Base-by-base conservation (phyloP, 2,113 vertebrate species). In the Vulpes lagopus region DNA sequence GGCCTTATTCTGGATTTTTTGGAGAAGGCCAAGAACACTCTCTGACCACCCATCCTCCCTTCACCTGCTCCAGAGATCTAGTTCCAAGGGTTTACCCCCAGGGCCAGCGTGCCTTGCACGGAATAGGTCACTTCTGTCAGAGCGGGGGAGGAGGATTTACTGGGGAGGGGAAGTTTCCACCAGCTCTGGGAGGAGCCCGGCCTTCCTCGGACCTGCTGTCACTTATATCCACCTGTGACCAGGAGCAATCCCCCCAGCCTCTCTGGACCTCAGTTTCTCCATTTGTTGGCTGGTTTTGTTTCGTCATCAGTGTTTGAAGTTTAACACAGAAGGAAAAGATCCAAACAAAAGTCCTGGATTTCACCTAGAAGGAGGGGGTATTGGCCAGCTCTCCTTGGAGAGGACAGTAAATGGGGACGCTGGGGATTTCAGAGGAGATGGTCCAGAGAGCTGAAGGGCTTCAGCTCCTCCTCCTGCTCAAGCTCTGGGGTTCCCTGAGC, bases 121-220 rank as follows among this genome's bases (percentile, higher is more conserved):
- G 8, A 0, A 2, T 11, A 53, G 91, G 19, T 2, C 5, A 0
- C 73, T 11, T 9, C 53, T n/a, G 11, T 6, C 15, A 0, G 8
- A 38, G 17, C 6, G 71, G 14, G 59, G 82, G 32, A 9, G 51
- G 23, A 27, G 25, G 57, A 15, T 27, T n/a, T 11, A 6, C 27
- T 27, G 59, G 64, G 67, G 49, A 27, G 8, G 51, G 43, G 38
- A 76, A 0, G 67, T 62, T 71, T 60, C 82, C n/a, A 16, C 67
- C 43, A 38, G 20, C 32, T 93, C 38, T 55, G 27, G 20, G 27
- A 62, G 80, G 80, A 78, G n/a, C 51, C 84, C 43, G 59, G 53
- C 64, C 76, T 85, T 22, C 3, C 8, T 5, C 38, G 38, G 60
- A 25, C 32, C 64, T 25, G 5, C 12, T 5, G 20, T 14, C 20